phyloP scores from a whole-genome alignment of 2,113 vertebrate species.

The Gymnocephalus cernua region DNA sequence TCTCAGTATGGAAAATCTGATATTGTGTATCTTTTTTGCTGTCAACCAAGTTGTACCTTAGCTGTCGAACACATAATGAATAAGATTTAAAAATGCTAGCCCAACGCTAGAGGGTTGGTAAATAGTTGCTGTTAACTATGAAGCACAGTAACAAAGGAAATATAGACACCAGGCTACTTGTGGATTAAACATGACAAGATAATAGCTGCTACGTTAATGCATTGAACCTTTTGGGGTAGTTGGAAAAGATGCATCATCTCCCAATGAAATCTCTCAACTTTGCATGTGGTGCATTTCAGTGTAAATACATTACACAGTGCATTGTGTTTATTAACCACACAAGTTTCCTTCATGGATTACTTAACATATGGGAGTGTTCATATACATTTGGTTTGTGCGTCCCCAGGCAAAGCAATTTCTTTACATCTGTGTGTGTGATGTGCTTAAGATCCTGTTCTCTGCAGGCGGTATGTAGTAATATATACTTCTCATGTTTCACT shows the following conservation, averaged over 20 bases:
- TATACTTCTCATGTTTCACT: slow-evolving; percentile 34
- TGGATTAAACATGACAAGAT: background rate
- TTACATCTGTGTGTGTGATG: slow-evolving; percentile 24
- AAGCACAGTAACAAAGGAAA: background rate
- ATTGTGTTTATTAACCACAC: slow-evolving; percentile 1
- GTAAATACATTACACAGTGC: background rate
- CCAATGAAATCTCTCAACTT: background rate
- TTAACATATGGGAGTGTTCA: slow-evolving; percentile 39
- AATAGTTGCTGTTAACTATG: background rate
- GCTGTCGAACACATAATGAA: background rate
- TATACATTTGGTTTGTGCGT: slow-evolving; percentile 19
- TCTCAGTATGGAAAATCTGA: background rate
- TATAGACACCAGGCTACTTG: background rate
- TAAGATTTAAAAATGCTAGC: background rate
- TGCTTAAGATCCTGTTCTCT: slow-evolving; percentile 5
- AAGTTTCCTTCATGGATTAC: slow-evolving; percentile 8
- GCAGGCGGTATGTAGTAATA: slow-evolving; percentile 21
- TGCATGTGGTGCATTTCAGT: background rate
- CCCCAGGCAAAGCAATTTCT: background rate
- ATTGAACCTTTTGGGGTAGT: background rate
- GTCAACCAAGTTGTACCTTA: background rate
- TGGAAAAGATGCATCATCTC: background rate
- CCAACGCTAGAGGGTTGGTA: background rate
- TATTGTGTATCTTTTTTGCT: background rate
- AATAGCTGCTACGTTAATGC: background rate